A percentile compares a stretch with the other conserved stretches of the same genome.
Conservation (phyloP, 2,797 vertebrate species). For the Vipera ursinii region DNA sequence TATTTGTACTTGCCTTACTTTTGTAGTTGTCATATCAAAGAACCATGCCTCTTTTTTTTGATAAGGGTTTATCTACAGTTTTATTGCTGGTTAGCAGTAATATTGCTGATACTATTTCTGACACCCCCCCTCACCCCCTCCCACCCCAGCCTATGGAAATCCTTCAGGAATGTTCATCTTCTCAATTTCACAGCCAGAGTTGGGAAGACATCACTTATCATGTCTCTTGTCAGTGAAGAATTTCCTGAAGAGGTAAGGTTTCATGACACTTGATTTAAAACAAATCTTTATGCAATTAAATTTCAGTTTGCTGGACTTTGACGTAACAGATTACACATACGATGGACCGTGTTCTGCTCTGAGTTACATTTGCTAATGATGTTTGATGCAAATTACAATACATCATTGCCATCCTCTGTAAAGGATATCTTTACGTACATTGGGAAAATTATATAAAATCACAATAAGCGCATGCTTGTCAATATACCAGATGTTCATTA, state of each 20-base stretch:
- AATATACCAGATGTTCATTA: neutral
- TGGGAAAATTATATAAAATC: neutral
- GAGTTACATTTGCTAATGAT: neutral
- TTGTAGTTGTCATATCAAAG: neutral
- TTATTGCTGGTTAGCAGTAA: neutral
- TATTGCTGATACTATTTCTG: neutral
- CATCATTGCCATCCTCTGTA: neutral
- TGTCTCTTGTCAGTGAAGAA: conserved; percentile 99
- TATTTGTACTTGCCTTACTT: neutral
- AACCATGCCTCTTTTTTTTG: neutral
- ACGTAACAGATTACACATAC: neutral
- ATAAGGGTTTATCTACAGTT: neutral
- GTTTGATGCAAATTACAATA: neutral
- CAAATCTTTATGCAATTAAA: neutral
- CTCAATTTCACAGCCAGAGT: conserved; percentile 86
- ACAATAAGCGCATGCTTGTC: neutral
- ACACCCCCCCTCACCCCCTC: neutral
- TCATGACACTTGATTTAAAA: neutral
- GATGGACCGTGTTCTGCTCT: neutral
- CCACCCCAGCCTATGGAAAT: neutral
- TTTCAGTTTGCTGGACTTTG: neutral
- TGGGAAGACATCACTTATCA: conserved; percentile 97
- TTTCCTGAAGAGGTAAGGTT: conserved; percentile 93
- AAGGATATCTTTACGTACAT: neutral
- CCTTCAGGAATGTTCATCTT: conserved; percentile 47